A percentile compares a stretch with the other conserved stretches of the same genome.
Conservation (phyloP, 2,113 vertebrate genomes). For the Perca fluviatilis region DNA sequence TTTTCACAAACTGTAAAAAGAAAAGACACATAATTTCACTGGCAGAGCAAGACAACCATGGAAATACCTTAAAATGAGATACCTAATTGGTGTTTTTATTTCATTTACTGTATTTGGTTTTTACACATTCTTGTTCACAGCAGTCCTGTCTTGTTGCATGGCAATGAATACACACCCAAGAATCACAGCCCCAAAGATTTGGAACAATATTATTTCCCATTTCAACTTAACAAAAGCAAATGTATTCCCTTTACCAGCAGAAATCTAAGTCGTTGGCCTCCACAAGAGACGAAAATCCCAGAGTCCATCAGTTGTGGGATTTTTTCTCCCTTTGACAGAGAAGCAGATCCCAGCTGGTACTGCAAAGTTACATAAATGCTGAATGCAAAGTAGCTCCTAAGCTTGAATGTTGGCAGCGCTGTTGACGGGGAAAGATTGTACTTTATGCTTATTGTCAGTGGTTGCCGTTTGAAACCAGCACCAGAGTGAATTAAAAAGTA, state of each 20-base stretch:
- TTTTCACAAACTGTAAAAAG: not conserved
- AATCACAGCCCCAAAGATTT: not conserved
- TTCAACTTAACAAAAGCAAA: constrained; percentile 9
- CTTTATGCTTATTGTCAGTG: constrained; percentile 9
- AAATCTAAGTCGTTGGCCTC: constrained; percentile 11
- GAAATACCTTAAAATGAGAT: not conserved
- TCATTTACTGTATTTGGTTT: not conserved
- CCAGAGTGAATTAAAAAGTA: constrained; percentile 3
- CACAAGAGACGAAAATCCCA: constrained; percentile 17
- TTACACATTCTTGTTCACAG: not conserved
- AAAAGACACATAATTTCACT: not conserved
- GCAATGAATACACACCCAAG: not conserved
- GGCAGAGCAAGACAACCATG: not conserved
- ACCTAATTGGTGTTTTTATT: constrained; percentile 3
- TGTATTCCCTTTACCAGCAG: constrained; percentile 37
- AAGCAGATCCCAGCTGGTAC: constrained; percentile 29
- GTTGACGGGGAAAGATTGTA: constrained; percentile 28
- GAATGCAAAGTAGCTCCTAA: constrained; percentile 54
- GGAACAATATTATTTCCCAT: not conserved
- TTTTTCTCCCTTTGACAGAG: constrained; percentile 34
- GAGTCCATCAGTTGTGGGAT: constrained; percentile 26
- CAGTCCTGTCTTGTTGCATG: not conserved
- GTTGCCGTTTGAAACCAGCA: constrained; percentile 39
- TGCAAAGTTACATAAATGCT: constrained; percentile 49
- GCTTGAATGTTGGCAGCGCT: constrained; percentile 36